Evolutionary conservation across 2,113 vertebrate genomes (phyloP), one percentile per base, ranked within the genome.

Genomic region (Solea senegalensis): DNA sequence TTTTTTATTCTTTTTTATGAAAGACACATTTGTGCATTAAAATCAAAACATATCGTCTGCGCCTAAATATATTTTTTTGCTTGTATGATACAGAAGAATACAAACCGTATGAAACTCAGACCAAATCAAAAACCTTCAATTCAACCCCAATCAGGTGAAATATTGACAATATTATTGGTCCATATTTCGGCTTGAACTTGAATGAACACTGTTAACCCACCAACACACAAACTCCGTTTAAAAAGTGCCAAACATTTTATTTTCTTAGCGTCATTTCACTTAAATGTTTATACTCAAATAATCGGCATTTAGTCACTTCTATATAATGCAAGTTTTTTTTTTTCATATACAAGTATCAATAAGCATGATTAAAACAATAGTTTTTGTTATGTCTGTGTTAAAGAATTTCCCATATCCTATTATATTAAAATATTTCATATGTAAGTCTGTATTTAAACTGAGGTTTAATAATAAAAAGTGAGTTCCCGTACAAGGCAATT

Each of bases 341-440:
- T 90, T 91, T 85, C 92, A 91, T 93, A 91, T 90, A 93, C 90
- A 93, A 84, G 84, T 93, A 90, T 90, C 88, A 92, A 86, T 90
- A 92, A 91, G 87, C 76, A 92, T 82, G 89, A 86, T 80, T 92
- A 89, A 92, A 91, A 92, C 87, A 92, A 93, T 91, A 91, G 89
- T 88, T 92, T 21, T 92, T 81, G 84, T 92, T 90, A 92, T 75
- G 89, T 85, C 80, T 76, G 72, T 90, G 88, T 91, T 93, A 92
- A 92, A 92, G 88, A 92, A 90, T 88, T 89, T 87, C 84, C 79
- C 86, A 83, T 89, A 89, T 92, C 85, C 90, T 91, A 91, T 93
- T 92, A 92, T 93, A 94, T 92, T 93, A 91, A 93, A 93, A 93
- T 91, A 91, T 92, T 88, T 88, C 72, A 89, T 89, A 92, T 90